A percentile compares a stretch with the other conserved stretches of the same genome.
Evolutionary conservation across 1,140 invertebrate genomes (phyloP).

Genomic region (Elymnias hypermnestra): DNA sequence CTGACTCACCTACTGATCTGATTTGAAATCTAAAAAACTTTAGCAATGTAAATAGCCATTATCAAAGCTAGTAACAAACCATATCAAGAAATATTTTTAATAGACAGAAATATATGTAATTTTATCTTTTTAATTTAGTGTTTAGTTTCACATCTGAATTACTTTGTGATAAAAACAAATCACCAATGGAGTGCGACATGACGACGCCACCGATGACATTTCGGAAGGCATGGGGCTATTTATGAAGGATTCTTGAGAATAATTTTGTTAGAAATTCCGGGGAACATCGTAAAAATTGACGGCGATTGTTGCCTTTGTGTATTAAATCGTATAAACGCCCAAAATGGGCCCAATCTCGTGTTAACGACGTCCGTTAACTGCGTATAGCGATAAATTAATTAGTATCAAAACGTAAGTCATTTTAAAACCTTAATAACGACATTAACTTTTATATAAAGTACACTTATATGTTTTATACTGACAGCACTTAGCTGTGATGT

Average conservation of each 20-base stretch:
- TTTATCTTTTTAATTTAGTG: background rate
- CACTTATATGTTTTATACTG: too few species aligned
- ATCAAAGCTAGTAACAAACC: too few species aligned
- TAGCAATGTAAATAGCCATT: too few species aligned
- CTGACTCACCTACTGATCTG: too few species aligned
- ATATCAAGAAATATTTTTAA: too few species aligned
- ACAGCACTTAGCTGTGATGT: too few species aligned
- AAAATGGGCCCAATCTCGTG: slow-evolving; percentile 9
- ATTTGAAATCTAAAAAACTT: too few species aligned
- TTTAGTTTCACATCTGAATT: slow-evolving; percentile 31
- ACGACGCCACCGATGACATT: slow-evolving; percentile 41
- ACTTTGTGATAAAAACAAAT: slow-evolving; percentile 49
- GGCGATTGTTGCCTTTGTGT: background rate
- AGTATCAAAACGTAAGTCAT: background rate
- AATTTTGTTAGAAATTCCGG: background rate
- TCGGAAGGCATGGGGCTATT: slow-evolving; percentile 38
- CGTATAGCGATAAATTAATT: background rate
- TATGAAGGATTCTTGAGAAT: background rate
- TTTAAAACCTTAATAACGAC: background rate
- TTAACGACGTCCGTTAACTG: slow-evolving; percentile 5
- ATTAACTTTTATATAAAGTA: background rate
- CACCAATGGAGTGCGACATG: slow-evolving; percentile 40
- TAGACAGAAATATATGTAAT: background rate
- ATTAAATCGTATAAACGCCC: slow-evolving; percentile 11
- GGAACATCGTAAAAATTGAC: background rate